Evolutionary conservation across 2,113 vertebrate genomes (phyloP), one percentile per base, ranked within the genome.

Genomic region (Bufo bufo): DNA sequence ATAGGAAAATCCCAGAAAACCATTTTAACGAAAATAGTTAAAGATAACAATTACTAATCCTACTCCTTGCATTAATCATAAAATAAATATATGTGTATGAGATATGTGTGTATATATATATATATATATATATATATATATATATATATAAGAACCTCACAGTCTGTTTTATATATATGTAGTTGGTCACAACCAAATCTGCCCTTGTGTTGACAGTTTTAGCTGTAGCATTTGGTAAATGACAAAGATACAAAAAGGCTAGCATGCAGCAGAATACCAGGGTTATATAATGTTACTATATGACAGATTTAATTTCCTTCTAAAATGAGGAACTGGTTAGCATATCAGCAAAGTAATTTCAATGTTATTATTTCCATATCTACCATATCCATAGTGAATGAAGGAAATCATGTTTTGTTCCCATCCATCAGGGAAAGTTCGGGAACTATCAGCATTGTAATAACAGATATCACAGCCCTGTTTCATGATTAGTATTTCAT

Each of bases 321-420:
- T 83, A 83, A 83, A 83, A 83, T 83, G 63, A 83, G 61, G 69
- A 66, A 52, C 61, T 83, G 81, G 81, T 66, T 83, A 83, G 81
- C 59, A 82, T 82, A 82, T 82, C 80, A 82, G 80, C 81, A 83
- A 83, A 83, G 81, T 82, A 66, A 66, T 83, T 83, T 83, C 81
- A 83, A 69, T 83, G 63, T 52, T 83, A 83, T 83, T 83, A 83
- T 66, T 83, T 83, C 45, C 81, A 83, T 83, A 83, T 83, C 81
- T 69, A 66, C 61, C 19, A 69, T 65, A 83, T 83, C 20, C 81
- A 83, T 69, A 83, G 81, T 61, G 81, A 83, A 83, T 83, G 47
- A 49, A 83, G 63, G 61, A 83, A 83, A 66, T 83, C 63, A 83
- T 83, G 61, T 83, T 83, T 83, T 83, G 61, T 83, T 69, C 61